A percentile compares a stretch with the other conserved stretches of the same genome.
phyloP scores from a whole-genome alignment of 2,113 vertebrate genomes.

The Haemorhous mexicanus region DNA sequence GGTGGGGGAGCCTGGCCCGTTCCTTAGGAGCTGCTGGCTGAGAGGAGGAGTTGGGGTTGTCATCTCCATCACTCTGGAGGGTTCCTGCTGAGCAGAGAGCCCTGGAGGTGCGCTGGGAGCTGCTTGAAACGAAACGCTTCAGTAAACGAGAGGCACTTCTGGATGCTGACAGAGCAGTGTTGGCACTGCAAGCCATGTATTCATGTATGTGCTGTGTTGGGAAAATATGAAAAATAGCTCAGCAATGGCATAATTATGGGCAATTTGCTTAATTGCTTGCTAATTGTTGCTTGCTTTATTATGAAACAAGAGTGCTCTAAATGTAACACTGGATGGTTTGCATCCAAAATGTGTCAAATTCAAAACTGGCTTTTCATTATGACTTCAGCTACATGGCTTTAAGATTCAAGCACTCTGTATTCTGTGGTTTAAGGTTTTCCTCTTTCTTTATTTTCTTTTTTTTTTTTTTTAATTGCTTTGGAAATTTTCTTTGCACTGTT shows the following conservation, averaged over 20 bases:
- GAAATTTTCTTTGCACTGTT: not conserved
- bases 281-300: conserved; percentile 72
- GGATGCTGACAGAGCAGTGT: conserved; percentile 68
- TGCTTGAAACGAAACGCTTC: conserved; percentile 67
- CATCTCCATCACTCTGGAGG: conserved; percentile 73
- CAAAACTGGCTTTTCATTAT: conserved; percentile 45
- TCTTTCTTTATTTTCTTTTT: too few species aligned
- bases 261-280: conserved; percentile 71
- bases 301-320: conserved; percentile 67
- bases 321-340: conserved; percentile 62
- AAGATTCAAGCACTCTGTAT: not conserved
- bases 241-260: conserved; percentile 74
- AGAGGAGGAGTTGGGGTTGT: conserved; percentile 69
- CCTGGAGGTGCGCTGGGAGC: conserved; percentile 52
- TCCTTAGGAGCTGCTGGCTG: conserved; percentile 69
- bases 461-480: not conserved
- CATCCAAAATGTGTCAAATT: conserved; percentile 60
- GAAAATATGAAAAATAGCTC: conserved; percentile 71
- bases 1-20: not conserved
- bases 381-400: conserved; percentile 9
- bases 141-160: conserved; percentile 46
- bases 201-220: conserved; percentile 66
- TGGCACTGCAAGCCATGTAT: conserved; percentile 68
- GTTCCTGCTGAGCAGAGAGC: conserved; percentile 70
- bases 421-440: not conserved